Base-by-base conservation (phyloP, 2,113 vertebrate species). In the Hippocampus mohnikei region DNA sequence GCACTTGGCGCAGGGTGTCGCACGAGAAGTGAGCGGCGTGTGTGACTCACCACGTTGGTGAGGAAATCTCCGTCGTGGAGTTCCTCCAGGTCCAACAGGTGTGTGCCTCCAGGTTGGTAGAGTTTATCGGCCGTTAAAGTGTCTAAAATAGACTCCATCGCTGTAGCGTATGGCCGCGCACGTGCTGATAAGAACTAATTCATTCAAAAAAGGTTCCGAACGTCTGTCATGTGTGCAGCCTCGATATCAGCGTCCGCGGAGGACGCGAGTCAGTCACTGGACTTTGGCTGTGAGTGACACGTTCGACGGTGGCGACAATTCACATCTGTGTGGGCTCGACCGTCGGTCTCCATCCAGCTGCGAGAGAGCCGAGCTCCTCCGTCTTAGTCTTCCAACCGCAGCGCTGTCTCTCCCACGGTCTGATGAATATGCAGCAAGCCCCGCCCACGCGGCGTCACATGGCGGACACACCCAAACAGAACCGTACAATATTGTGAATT, bases 81-180 rank as follows among this genome's bases (percentile, higher is more conserved):
- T 25, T 90, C 89, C 75, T 90, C 89, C 85, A 90, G 86, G 82
- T 90, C 89, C 87, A 90, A 89, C 87, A 90, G 89, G 89, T 90
- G 87, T 82, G 44, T 61, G 0, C 84, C 82, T 7, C 69, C 86
- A 65, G 79, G 42, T 27, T 85, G 77, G 2, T 86, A 89, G 60
- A 88, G 86, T 70, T 83, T 87, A 50, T 90, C 89, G 0, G 84
- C 85, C 3, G 85, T 42, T 12, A 89, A 60, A 75, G 86, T 90
- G 77, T 89, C 87, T 50, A 89, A 65, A 44, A 90, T 85, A 66
- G 86, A 87, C 70, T 90, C 89, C 89, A 90, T 90, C 78, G 71
- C 82, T 69, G 33, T 48, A 72, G 75, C 42, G 11, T 53, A 37
- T 52, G 56, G 42, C 23, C 27, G 29, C 46, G 48, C 64, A 21